These are phyloP conservation scores for Orthosia cruda DNA, from an alignment of 2,888 invertebrate genomes.

Conservation along the genomic window DNA sequence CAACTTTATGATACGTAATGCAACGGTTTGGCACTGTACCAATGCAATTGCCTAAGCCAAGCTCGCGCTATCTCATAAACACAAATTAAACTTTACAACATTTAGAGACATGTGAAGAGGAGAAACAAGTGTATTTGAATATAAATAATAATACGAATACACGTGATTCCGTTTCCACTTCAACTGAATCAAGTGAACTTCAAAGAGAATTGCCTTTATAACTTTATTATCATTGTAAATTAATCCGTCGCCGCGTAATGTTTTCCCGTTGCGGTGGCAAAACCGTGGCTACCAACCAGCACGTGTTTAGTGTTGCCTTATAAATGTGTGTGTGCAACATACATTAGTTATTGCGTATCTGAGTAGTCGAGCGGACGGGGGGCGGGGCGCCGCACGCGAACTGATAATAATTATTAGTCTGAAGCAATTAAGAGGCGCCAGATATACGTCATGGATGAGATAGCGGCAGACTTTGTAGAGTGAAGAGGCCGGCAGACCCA, in stretches of 20 bases:
- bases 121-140: constrained; percentile 40
- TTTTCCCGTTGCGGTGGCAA: constrained; percentile 69
- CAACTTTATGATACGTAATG: constrained; percentile 40
- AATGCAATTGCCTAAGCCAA: constrained; percentile 58
- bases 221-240: constrained; percentile 57
- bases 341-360: constrained; percentile 79
- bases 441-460: constrained; percentile 86
- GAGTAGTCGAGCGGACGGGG: constrained; percentile 72
- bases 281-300: constrained; percentile 73
- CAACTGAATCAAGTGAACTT: constrained; percentile 50
- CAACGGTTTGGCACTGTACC: constrained; percentile 61
- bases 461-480: constrained; percentile 76
- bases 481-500: constrained; percentile 69
- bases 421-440: constrained; percentile 91
- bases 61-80: constrained; percentile 37
- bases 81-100: constrained; percentile 14
- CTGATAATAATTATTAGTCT: constrained; percentile 90
- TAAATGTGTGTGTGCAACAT: constrained; percentile 61
- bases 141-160: constrained; percentile 34
- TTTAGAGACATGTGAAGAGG: constrained; percentile 36
- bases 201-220: constrained; percentile 52
- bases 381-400: constrained; percentile 86
- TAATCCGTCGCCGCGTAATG: constrained; percentile 50
- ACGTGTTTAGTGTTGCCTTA: constrained; percentile 73
- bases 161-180: constrained; percentile 50